Evolutionary conservation across 2,113 vertebrate species (phyloP), one percentile per base, ranked within the genome.

Genomic region (Sylvietta virens): DNA sequence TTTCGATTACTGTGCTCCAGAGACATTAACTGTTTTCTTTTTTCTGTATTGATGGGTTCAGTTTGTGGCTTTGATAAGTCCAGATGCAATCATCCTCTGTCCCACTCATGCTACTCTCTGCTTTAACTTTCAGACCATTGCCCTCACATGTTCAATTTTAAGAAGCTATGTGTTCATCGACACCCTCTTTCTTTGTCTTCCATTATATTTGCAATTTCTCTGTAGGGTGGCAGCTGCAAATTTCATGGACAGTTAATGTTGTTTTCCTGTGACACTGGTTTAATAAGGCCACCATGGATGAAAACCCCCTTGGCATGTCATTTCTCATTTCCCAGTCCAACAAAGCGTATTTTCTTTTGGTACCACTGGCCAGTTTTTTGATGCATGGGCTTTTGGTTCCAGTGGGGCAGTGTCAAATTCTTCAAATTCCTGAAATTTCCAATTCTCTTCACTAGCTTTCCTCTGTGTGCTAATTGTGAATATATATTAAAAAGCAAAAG

Each of bases 131-230:
- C 26, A 1, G 56, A 74, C 81, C 65, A 76, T 91, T 94, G 88
- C 67, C 60, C 64, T 86, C 23, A 3, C n/a, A 28, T 64, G 31
- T 47, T 93, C 81, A 84, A 70, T 90, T 94, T 93, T 84, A 84
- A 83, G 82, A 48, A 86, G 40, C 31, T 78, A 39, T 51, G 35
- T 88, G 21, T 30, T 92, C 4, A 1, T 45, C 0, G 2, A 88
- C 22, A 20, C 47, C 33, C 42, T 73, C 37, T 92, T 91, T 94
- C 73, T 78, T 66, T 91, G 61, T 72, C 61, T 83, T 88, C 40
- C 10, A 16, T 92, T 92, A 80, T 86, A 76, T 92, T 81, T 95
- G 35, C 72, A 67, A 67, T 92, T 88, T 94, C 80, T 94, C 61
- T 80, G 61, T 51, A 65, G 67, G 69, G 22, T 20, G 19, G 81